phyloP scores from a whole-genome alignment of 2,888 invertebrate species.

The Lasioglossum malachurum region DNA sequence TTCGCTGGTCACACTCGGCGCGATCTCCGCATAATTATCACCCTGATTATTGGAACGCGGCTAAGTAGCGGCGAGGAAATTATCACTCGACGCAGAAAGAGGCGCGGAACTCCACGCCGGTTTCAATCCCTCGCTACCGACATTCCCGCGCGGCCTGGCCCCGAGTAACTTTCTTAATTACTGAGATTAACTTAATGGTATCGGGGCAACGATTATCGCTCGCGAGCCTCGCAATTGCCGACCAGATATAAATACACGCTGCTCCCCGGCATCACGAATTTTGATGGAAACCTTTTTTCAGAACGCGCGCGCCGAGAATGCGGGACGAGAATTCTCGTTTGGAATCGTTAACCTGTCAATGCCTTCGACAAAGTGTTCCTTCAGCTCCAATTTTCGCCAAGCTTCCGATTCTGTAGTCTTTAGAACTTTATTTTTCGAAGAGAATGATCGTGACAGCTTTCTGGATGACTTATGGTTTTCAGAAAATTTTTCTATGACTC shows the following conservation, averaged over 20 bases:
- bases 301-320: neutral
- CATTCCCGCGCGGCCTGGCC: constrained; percentile 79
- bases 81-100: constrained; percentile 74
- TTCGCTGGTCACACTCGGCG: constrained; percentile 80
- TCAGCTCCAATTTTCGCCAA: neutral
- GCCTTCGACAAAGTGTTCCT: neutral
- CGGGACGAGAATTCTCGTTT: neutral
- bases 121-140: constrained; percentile 67
- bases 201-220: constrained; percentile 81
- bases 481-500: neutral
- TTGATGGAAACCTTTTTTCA: constrained; percentile 53
- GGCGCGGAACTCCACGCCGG: constrained; percentile 50
- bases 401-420: neutral
- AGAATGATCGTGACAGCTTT: neutral
- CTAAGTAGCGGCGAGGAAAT: constrained; percentile 82
- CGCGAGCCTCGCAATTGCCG: constrained; percentile 72
- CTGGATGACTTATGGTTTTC: neutral
- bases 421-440: neutral
- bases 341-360: constrained; percentile 7
- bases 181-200: constrained; percentile 84
- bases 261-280: constrained; percentile 40
- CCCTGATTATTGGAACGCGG: constrained; percentile 82
- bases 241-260: constrained; percentile 60
- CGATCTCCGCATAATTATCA: constrained; percentile 82
- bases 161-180: constrained; percentile 83